These are phyloP conservation scores for Paraescarpia echinospica DNA, from an alignment of 1,140 invertebrate genomes.

Conservation along the genomic window DNA sequence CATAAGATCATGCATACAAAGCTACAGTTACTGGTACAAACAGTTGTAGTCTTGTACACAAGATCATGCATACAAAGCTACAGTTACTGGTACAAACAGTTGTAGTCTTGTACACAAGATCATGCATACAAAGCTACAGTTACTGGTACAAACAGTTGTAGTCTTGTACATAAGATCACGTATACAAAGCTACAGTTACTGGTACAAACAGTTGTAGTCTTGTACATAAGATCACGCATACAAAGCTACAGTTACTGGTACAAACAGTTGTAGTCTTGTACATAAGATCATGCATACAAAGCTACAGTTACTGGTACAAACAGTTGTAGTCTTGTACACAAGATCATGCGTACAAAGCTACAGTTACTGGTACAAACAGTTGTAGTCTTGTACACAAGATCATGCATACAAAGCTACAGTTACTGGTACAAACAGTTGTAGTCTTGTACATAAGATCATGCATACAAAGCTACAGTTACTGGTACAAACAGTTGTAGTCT, in stretches of 20 bases:
- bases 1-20: not conserved
- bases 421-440: not conserved
- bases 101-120: not conserved
- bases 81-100: not conserved
- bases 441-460: not conserved
- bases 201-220: not conserved
- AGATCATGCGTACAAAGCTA: constrained; percentile 37
- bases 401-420: not conserved
- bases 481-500: not conserved
- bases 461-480: not conserved
- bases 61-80: not conserved
- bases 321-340: constrained; percentile 68
- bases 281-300: not conserved
- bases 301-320: constrained; percentile 76
- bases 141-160: not conserved
- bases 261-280: not conserved
- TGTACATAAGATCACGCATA: not conserved
- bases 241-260: not conserved
- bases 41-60: not conserved
- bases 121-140: not conserved
- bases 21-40: not conserved
- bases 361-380: not conserved
- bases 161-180: not conserved
- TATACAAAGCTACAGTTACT: not conserved
- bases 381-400: not conserved